Conservation (phyloP, 1,140 invertebrate genomes). For the Drosophila baimaii region DNA sequence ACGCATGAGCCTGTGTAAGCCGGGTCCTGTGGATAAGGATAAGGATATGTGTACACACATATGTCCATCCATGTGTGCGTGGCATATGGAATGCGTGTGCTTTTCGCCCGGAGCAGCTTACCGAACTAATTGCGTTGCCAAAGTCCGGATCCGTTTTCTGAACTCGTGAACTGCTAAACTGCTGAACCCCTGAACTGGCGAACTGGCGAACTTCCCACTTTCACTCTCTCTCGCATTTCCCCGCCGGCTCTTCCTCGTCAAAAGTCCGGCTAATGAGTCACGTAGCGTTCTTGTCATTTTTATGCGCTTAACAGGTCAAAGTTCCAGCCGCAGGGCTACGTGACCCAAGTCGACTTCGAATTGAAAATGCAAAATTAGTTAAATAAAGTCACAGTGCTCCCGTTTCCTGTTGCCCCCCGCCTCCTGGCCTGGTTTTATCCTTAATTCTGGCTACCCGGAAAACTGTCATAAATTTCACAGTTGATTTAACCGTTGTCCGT, state of each 20-base stretch:
- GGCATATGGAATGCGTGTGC: conserved; percentile 17
- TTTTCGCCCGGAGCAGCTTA: conserved; percentile 39
- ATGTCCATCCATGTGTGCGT: conserved; percentile 8
- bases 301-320: conserved; percentile 69
- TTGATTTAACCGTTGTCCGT: conserved; percentile 61
- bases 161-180: conserved; percentile 37
- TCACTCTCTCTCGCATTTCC: not conserved
- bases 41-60: conserved; percentile 18
- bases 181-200: conserved; percentile 36
- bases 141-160: conserved; percentile 36
- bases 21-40: conserved; percentile 33
- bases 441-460: conserved; percentile 19
- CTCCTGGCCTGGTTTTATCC: not conserved
- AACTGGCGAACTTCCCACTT: conserved; percentile 25
- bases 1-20: conserved; percentile 53
- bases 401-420: not conserved
- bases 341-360: conserved; percentile 60
- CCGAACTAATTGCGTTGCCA: conserved; percentile 49
- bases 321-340: conserved; percentile 60
- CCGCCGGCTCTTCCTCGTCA: conserved; percentile 15
- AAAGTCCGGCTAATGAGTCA: conserved; percentile 66
- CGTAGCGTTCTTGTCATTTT: conserved; percentile 78
- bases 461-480: conserved; percentile 74
- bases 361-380: conserved; percentile 73
- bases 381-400: conserved; percentile 50